Evolutionary conservation across 2,888 invertebrate species (phyloP).

Genomic region (Metacarcinus magister): DNA sequence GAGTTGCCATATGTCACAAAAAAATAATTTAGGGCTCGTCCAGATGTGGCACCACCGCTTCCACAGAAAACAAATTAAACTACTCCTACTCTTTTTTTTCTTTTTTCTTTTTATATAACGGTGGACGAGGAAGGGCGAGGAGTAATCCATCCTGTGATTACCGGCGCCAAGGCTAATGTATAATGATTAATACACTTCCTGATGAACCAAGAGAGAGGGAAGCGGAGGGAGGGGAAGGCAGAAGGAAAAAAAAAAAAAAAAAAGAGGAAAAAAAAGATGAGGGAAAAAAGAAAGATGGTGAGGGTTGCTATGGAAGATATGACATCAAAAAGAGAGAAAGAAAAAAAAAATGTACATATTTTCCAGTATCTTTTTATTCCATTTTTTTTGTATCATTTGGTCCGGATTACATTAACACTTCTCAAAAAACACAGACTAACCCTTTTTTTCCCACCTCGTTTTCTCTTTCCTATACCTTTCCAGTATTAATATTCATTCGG

Average conservation of each 20-base stretch:
- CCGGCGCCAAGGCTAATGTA: slow-evolving; percentile 16
- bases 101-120: neutral
- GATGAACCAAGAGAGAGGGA: neutral
- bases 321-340: neutral
- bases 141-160: slow-evolving; percentile 37
- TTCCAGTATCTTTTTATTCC: neutral
- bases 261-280: neutral
- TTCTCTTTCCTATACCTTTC: neutral
- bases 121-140: neutral
- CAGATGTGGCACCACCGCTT: slow-evolving; percentile 4
- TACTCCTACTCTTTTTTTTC: no score
- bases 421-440: neutral
- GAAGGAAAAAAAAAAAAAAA: neutral
- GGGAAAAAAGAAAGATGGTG: neutral
- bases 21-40: neutral
- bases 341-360: neutral
- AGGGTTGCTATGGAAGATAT: neutral
- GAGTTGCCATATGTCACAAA: neutral
- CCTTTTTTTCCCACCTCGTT: neutral
- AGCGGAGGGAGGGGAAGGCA: neutral
- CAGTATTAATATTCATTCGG: slow-evolving; percentile 6
- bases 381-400: neutral
- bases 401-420: neutral
- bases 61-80: slow-evolving; percentile 18
- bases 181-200: slow-evolving; percentile 8